phyloP scores from a whole-genome alignment of 2,797 vertebrate species.

The Sebastes melanostomus region DNA sequence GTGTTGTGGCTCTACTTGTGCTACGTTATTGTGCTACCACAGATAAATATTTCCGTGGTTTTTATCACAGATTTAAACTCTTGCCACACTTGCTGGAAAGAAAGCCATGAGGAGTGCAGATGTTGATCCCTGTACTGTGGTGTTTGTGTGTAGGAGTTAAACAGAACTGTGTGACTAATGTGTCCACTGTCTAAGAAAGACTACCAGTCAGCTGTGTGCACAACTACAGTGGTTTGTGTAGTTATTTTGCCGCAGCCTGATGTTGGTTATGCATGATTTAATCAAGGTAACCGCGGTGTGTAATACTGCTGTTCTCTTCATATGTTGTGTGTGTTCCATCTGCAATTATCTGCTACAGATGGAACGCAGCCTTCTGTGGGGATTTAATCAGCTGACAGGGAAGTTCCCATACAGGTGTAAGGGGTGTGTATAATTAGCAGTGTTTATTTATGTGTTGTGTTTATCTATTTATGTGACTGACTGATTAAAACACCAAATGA shows the following conservation, averaged over 20 bases:
- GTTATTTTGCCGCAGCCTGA: not conserved
- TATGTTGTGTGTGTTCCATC: not conserved
- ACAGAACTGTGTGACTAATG: not conserved
- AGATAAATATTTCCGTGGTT: not conserved
- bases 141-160: not conserved
- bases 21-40: not conserved
- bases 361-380: not conserved
- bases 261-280: not conserved
- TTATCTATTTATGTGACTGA: not conserved
- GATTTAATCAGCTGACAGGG: conserved; percentile 1
- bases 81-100: no score
- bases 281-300: not conserved
- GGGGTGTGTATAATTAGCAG: not conserved
- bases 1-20: not conserved
- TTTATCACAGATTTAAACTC: not conserved
- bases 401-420: conserved; percentile 2
- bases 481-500: not conserved
- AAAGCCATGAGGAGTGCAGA: not conserved
- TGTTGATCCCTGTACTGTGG: not conserved
- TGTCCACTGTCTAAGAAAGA: not conserved
- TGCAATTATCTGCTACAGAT: not conserved
- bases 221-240: not conserved
- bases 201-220: not conserved
- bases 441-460: not conserved
- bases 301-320: not conserved